Percentiles rank a stretch among this genome's conserved stretches.
Conservation (phyloP, 2,888 invertebrate genomes). For the Erynnis tages region DNA sequence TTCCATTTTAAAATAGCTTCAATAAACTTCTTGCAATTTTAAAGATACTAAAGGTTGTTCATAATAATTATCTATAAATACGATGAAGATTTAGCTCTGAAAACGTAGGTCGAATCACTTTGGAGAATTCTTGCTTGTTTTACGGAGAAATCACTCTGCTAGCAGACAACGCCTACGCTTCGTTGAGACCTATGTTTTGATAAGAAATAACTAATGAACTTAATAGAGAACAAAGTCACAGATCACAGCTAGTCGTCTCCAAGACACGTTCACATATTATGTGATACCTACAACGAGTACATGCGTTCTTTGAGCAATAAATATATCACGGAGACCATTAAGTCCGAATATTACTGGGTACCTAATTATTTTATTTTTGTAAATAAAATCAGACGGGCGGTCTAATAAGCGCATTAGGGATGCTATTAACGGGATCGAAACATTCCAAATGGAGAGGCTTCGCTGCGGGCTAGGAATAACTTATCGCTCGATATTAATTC, state of each 20-base stretch:
- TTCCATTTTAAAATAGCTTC: no score
- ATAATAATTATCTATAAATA: no score
- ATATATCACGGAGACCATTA: constrained; percentile 65
- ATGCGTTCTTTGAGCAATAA: constrained; percentile 63
- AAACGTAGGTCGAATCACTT: no score
- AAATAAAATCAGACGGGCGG: constrained; percentile 58
- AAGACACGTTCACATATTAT: neutral
- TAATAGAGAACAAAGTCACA: neutral
- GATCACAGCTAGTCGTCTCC: constrained; percentile 1
- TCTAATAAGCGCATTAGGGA: constrained; percentile 64
- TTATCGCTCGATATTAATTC: constrained; percentile 38
- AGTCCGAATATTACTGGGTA: constrained; percentile 55
- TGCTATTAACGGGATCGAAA: constrained; percentile 52
- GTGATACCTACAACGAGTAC: constrained; percentile 36
- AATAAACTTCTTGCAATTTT: no score
- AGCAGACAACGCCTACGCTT: neutral
- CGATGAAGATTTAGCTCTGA: no score
- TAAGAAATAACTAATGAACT: neutral
- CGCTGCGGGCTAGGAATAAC: constrained; percentile 57
- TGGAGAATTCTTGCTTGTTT: neutral
- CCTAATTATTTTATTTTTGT: constrained; percentile 67
- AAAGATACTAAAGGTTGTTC: no score
- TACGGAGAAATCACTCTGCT: neutral
- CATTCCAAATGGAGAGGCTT: constrained; percentile 45
- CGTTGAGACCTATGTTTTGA: neutral